phyloP scores from a whole-genome alignment of 2,888 invertebrate species.

The Euproctis similis region DNA sequence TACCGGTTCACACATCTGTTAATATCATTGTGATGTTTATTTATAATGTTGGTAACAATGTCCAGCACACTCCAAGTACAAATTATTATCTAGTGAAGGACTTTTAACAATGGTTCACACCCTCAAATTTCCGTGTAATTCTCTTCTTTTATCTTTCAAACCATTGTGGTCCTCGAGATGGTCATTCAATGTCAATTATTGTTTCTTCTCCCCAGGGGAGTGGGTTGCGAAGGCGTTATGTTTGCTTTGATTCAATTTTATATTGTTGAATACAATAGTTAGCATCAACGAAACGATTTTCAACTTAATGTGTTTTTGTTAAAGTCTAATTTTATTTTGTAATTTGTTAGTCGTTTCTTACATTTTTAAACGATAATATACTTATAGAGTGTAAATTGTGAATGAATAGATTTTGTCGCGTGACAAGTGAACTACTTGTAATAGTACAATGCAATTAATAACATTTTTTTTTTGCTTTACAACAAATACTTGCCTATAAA shows the following conservation, averaged over 20 bases:
- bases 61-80: constrained; percentile 54
- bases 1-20: constrained; percentile 53
- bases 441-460: constrained; percentile 44
- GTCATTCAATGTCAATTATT: constrained; percentile 66
- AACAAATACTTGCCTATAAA: too few species aligned
- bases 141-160: constrained; percentile 60
- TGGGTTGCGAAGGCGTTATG: constrained; percentile 55
- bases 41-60: constrained; percentile 59
- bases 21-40: constrained; percentile 60
- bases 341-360: constrained; percentile 2
- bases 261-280: constrained; percentile 13
- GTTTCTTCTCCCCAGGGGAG: constrained; percentile 54
- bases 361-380: constrained; percentile 7
- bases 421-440: constrained; percentile 54
- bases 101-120: constrained; percentile 58
- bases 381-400: constrained; percentile 42
- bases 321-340: constrained; percentile 7
- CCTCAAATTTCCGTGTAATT: constrained; percentile 71
- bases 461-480: too few species aligned
- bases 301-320: neutral
- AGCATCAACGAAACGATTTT: constrained; percentile 7
- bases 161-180: constrained; percentile 62
- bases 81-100: constrained; percentile 65
- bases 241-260: constrained; percentile 55
- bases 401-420: constrained; percentile 45